Conservation (phyloP, 2,113 vertebrate species). For the Sinocyclocheilus rhinocerous region DNA sequence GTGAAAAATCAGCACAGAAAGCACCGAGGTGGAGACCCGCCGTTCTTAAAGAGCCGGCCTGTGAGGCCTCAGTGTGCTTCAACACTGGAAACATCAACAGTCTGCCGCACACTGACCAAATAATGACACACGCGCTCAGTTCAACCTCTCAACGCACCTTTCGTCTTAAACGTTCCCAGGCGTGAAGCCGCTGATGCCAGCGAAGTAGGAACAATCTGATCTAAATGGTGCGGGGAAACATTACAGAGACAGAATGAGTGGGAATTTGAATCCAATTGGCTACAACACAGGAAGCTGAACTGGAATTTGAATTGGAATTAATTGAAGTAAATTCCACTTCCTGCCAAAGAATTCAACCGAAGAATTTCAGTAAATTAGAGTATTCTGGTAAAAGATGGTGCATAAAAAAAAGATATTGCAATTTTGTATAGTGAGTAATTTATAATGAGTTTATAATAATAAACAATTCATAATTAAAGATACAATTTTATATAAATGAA, state of each 20-base stretch:
- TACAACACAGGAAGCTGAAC: neutral
- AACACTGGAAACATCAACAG: slow-evolving; percentile 66
- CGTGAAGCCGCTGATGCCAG: neutral
- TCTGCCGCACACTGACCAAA: slow-evolving; percentile 22
- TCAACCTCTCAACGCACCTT: slow-evolving; percentile 14
- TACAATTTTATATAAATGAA: too few relatives aligned
- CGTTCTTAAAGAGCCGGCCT: slow-evolving; percentile 47
- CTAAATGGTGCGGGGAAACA: neutral
- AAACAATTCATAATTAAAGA: too few relatives aligned
- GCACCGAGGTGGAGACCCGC: slow-evolving; percentile 19
- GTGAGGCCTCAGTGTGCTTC: slow-evolving; percentile 63
- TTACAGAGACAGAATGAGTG: neutral
- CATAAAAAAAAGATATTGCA: neutral
- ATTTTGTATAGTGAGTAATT: neutral
- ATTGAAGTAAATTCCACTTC: neutral
- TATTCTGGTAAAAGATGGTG: neutral
- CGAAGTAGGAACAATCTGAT: neutral
- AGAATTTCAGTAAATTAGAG: neutral
- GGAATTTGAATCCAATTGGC: neutral
- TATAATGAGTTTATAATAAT: neutral
- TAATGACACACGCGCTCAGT: slow-evolving; percentile 20
- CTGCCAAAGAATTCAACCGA: neutral
- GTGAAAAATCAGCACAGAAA: neutral
- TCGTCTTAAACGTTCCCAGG: slow-evolving; percentile 2
- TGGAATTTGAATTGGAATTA: neutral